Evolutionary conservation across 2,888 invertebrate species (phyloP), one percentile per base, ranked within the genome.

Genomic region (Tridacna crocea): DNA sequence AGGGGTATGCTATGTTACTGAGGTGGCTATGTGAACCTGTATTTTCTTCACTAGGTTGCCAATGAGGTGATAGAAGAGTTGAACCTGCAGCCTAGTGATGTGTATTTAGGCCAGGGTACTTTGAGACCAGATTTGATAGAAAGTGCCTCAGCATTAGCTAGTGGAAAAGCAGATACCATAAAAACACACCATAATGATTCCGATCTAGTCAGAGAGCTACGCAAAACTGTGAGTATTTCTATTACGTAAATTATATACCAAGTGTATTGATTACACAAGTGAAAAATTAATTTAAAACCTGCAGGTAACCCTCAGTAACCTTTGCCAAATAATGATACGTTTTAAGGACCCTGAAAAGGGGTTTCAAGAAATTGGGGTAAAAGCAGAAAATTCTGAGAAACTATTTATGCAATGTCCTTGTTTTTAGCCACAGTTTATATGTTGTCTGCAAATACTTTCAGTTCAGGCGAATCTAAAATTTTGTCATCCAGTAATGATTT

Each of bases 171-270:
- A 0, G 98, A 98, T 92, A 97, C 97, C 47, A 99, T 99, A 93
- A 99, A 99, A 95, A 99, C 99, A 46, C 99, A 99, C 95, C 99
- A 99, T 96, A 99, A 99, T 95, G 99, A 99, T 95, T 99, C 98
- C 17, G 98, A 98, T 93, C 96, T 99, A 79, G 98, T 99, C 79
- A 95, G 99, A 80, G 95, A 96, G 90, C 95, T 98, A 90, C 95
- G 97, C 90, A 94, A 95, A 75, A 91, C 94, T 93, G 95, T 95
- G 46, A 68, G 47, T 51, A 58, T 24, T 26, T 3, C 36, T n/a
- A 19, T 2, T 55, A n/a, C 10, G n/a, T 13, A 51, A 13, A 51
- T 51, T 51, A 17, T 13, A 13, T 51, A 17, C 12, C 51, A 51
- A 51, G 51, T 12, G 51, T 13, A 12, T 13, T 13, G 51, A 51